Base-by-base conservation (phyloP, 2,113 vertebrate genomes). In the Mionectes macconnelli region DNA sequence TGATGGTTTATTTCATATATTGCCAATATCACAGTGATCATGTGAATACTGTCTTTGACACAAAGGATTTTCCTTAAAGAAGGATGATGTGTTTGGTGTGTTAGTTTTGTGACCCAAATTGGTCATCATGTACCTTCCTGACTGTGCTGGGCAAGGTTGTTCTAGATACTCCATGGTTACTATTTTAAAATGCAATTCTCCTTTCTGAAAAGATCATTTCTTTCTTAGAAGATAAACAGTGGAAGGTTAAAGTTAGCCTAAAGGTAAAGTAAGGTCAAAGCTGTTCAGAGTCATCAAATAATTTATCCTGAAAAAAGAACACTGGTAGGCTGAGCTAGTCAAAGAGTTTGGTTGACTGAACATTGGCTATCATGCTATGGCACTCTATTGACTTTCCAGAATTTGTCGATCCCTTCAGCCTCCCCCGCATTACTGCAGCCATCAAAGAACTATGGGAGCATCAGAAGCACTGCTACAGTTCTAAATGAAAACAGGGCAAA, bases 191-290 rank as follows among this genome's bases (percentile, higher is more conserved):
- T 45, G 4, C 27, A 92, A 74, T 22, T 42, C 20, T 70, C 8
- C 42, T 53, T 86, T 67, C 62, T 74, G 60, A 93, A 94, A 85
- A 74, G 10, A 40, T 9, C 11, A 14, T 75, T 87, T 76, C 4
- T 85, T 88, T 80, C 69, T 63, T 14, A 74, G 44, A 67, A 78
- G 44, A 60, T 47, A 90, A 74, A 60, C 28, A 72, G 23, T 33
- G 22, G 15, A 66, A 91, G 15, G 23, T 28, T 67, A 84, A 80
- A 79, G 42, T 77, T 62, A 84, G 47, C 55, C 35, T 67, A 81
- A 88, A 96, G 39, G 64, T 92, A 92, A 88, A 90, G 59, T 63
- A 66, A 92, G 75, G 85, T 83, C 80, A 92, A 76, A 93, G 68
- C 20, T 49, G 9, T 86, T 89, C 56, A 94, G 53, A 79, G 28